Evolutionary conservation across 2,113 vertebrate genomes (phyloP).

Genomic region (Catharus fuscescens): DNA sequence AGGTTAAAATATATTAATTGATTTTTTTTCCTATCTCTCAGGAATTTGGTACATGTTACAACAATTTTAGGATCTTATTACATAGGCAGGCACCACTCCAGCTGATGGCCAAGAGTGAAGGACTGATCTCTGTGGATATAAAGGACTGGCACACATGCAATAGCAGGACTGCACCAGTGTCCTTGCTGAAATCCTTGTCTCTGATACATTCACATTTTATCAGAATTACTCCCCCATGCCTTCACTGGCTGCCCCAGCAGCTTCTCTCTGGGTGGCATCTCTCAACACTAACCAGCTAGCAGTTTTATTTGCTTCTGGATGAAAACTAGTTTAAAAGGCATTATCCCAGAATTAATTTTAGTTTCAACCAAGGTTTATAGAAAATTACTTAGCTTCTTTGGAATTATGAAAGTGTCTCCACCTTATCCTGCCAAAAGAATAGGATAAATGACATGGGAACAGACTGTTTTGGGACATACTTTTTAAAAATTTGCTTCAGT

Average conservation of each 20-base stretch:
- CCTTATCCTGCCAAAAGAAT: background rate
- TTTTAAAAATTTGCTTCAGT: background rate
- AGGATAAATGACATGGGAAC: background rate
- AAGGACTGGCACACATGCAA: background rate
- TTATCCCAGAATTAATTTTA: background rate
- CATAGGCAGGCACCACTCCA: background rate
- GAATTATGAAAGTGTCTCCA: background rate
- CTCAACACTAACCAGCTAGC: background rate
- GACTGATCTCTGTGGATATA: background rate
- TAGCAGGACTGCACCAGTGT: background rate
- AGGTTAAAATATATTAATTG: background rate
- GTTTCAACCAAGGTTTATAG: background rate
- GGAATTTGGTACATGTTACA: background rate
- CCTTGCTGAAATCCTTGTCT: conserved; percentile 8
- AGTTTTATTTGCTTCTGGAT: background rate
- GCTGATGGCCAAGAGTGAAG: background rate
- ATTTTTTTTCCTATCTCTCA: background rate
- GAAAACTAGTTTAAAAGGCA: conserved; percentile 1
- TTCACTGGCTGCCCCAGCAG: background rate
- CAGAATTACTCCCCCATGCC: background rate
- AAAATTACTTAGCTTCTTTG: conserved; percentile 1
- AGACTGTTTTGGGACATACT: background rate
- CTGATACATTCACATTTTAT: background rate
- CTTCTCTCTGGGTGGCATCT: background rate
- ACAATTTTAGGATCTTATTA: background rate